phyloP scores from a whole-genome alignment of 2,113 vertebrate genomes.

The Chloropsis hardwickii region DNA sequence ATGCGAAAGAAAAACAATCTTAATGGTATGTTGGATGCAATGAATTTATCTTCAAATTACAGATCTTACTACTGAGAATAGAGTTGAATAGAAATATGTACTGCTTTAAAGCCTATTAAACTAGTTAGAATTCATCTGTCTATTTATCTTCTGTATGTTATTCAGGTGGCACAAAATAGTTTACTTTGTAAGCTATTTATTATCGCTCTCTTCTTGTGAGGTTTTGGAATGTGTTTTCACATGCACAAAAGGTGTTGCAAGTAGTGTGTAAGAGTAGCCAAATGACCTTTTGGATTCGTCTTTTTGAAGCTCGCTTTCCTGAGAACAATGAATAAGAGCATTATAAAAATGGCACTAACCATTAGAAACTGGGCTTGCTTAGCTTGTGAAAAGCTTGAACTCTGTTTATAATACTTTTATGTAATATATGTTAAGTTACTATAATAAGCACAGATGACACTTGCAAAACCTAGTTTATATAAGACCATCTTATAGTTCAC shows the following conservation, averaged over 20 bases:
- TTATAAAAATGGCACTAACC: neutral
- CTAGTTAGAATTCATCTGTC: neutral
- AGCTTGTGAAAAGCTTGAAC: neutral
- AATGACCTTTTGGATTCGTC: neutral
- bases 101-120: neutral
- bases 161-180: neutral
- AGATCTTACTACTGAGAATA: neutral
- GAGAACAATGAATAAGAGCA: neutral
- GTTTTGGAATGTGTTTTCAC: neutral
- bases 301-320: neutral
- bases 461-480: neutral
- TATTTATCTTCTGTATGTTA: neutral
- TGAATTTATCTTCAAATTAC: neutral
- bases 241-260: neutral
- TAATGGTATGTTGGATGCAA: neutral
- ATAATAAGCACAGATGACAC: neutral
- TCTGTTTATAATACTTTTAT: neutral
- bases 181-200: neutral
- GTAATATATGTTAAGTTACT: neutral
- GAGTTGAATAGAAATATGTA: neutral
- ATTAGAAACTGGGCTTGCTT: neutral
- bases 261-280: neutral
- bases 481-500: neutral
- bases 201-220: neutral
- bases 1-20: neutral